Conservation (phyloP, 2,113 vertebrate species). For the Aspiorhynchus laticeps region DNA sequence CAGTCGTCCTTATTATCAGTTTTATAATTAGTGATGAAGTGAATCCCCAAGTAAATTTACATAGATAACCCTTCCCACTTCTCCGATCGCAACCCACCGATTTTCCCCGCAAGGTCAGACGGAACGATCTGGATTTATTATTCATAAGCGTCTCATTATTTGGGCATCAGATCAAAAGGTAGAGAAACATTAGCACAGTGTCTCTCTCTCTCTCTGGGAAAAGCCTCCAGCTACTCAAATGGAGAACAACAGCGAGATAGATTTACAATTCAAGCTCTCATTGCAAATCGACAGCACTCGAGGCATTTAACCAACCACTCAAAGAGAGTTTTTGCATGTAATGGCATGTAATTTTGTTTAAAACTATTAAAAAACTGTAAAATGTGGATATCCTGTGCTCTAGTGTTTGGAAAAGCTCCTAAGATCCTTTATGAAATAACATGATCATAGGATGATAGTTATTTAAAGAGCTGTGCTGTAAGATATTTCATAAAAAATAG, state of each 20-base stretch:
- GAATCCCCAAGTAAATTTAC: not conserved
- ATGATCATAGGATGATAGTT: not conserved
- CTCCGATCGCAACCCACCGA: slow-evolving; percentile 12
- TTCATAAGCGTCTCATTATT: slow-evolving; percentile 60
- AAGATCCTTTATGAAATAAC: not conserved
- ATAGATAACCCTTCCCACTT: not conserved
- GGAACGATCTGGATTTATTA: slow-evolving; percentile 60
- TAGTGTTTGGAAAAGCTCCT: not conserved
- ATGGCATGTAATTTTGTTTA: not conserved
- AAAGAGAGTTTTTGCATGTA: slow-evolving; percentile 24
- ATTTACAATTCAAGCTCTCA: slow-evolving; percentile 10
- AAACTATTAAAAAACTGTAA: not conserved
- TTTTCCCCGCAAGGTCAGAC: slow-evolving; percentile 47
- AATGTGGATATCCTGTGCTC: not conserved
- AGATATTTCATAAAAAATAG: not conserved
- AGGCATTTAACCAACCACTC: not conserved
- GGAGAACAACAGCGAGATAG: not conserved
- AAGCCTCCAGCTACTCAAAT: slow-evolving; percentile 32
- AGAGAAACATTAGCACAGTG: slow-evolving; percentile 56
- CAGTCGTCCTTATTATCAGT: slow-evolving; percentile 30
- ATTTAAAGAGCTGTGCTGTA: not conserved
- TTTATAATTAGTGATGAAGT: slow-evolving; percentile 46
- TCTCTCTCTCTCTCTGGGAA: slow-evolving; percentile 31
- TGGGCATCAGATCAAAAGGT: slow-evolving; percentile 58
- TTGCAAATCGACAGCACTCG: slow-evolving; percentile 10